These are phyloP conservation scores for Eudasyphora cyanicolor DNA, from an alignment of 2,888 invertebrate genomes.

Conservation along the genomic window DNA sequence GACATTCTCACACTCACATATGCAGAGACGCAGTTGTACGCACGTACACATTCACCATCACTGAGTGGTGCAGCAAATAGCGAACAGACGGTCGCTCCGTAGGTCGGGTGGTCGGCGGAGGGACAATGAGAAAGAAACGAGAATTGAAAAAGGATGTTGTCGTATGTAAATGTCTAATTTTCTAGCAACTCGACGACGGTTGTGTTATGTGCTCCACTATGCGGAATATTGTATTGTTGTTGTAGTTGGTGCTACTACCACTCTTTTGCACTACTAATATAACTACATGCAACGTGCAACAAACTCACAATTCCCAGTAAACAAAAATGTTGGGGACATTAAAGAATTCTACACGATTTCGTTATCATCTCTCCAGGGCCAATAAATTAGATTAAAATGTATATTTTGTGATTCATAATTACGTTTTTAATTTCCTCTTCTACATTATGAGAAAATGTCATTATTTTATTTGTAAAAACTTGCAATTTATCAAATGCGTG, in stretches of 20 bases:
- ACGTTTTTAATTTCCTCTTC: too few relatives aligned
- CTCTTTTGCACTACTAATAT: background rate
- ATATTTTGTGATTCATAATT: too few relatives aligned
- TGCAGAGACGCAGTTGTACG: background rate
- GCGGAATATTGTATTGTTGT: constrained; percentile 51
- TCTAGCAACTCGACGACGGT: constrained; percentile 59
- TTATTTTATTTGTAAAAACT: too few relatives aligned
- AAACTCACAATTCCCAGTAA: background rate
- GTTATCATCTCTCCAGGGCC: too few relatives aligned
- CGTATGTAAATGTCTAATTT: constrained; percentile 63
- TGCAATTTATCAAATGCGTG: too few relatives aligned
- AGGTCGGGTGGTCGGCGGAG: background rate
- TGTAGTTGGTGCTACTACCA: constrained; percentile 21
- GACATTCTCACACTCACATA: background rate
- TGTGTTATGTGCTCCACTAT: constrained; percentile 51
- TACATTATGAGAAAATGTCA: too few relatives aligned
- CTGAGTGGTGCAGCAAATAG: background rate
- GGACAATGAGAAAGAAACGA: constrained; percentile 4
- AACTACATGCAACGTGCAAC: background rate
- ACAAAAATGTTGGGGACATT: background rate
- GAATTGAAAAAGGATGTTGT: constrained; percentile 53
- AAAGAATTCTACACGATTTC: too few relatives aligned
- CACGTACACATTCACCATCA: background rate
- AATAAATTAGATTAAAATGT: too few relatives aligned
- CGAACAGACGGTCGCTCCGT: background rate